Percentiles rank a stretch among this genome's conserved stretches.
These are phyloP conservation scores for Myrmecobius fasciatus DNA, from an alignment of 2,113 vertebrate genomes.

Conservation along the genomic window DNA sequence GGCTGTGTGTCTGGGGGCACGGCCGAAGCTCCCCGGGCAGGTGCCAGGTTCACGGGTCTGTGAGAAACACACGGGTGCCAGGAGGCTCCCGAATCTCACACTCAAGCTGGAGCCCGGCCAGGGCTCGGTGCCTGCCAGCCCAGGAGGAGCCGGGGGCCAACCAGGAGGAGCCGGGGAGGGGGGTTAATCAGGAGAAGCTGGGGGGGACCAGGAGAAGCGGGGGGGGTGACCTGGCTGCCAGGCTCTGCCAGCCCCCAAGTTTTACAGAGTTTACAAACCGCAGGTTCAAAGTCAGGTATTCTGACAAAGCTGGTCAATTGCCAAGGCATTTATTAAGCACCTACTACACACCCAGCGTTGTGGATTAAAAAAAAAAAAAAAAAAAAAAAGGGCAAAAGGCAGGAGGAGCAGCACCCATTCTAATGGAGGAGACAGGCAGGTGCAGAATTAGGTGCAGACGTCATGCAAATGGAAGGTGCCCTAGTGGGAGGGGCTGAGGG, in stretches of 20 bases:
- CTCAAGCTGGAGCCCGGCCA: neutral
- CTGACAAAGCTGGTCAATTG: neutral
- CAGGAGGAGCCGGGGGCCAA: neutral
- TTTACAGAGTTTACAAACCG: neutral
- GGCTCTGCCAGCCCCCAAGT: neutral
- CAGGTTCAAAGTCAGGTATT: neutral
- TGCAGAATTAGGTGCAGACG: neutral
- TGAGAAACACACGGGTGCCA: neutral
- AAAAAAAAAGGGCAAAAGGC: neutral
- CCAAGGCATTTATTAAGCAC: neutral
- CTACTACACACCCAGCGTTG: neutral
- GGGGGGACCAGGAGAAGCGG: neutral
- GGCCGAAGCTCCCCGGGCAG: neutral
- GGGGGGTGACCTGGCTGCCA: neutral
- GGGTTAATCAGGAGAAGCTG: neutral
- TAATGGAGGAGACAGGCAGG: neutral
- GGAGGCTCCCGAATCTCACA: neutral
- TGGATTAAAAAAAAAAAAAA: neutral
- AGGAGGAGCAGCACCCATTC: neutral
- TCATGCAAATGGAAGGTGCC: too few species aligned
- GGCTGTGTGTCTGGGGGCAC: neutral
- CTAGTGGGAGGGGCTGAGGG: too few species aligned
- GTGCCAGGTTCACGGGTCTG: neutral
- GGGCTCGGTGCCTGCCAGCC: neutral
- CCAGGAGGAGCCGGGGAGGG: too few species aligned